Evolutionary conservation across 2,113 vertebrate species (phyloP).

Genomic region (Argyrosomus japonicus): DNA sequence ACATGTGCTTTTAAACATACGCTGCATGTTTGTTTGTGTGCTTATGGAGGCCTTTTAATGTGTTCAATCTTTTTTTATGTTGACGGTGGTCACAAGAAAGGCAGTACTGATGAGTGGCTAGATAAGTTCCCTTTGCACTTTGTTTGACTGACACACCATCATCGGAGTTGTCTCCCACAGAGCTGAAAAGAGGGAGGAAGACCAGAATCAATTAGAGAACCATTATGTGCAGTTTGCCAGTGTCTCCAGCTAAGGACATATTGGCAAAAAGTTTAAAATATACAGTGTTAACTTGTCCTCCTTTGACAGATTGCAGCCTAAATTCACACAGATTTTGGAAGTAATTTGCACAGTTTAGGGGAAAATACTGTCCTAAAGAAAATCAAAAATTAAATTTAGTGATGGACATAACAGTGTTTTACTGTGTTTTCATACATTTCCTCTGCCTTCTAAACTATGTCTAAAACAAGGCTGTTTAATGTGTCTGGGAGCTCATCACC

Average conservation of each 20-base stretch:
- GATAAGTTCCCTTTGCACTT: constrained; percentile 23
- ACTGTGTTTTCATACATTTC: not conserved
- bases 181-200: constrained; percentile 9
- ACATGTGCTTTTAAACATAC: constrained; percentile 18
- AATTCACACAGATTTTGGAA: not conserved
- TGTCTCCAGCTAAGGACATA: not conserved
- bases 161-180: not conserved
- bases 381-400: not conserved
- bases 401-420: not conserved
- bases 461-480: not conserved
- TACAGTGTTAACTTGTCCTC: not conserved
- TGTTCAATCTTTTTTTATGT: constrained; percentile 4
- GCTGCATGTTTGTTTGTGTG: not conserved
- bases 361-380: not conserved
- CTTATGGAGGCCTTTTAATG: not conserved
- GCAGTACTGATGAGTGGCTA: constrained; percentile 27
- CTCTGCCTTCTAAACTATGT: not conserved
- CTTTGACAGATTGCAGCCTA: not conserved
- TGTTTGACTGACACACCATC: constrained; percentile 32
- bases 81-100: not conserved
- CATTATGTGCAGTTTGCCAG: constrained; percentile 28
- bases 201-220: constrained; percentile 28
- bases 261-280: constrained; percentile 1
- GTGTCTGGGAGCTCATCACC: constrained; percentile 3
- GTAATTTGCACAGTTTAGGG: not conserved